Evolutionary conservation across 2,113 vertebrate genomes (phyloP).

Genomic region (Boulengeromyrus knoepffleri): DNA sequence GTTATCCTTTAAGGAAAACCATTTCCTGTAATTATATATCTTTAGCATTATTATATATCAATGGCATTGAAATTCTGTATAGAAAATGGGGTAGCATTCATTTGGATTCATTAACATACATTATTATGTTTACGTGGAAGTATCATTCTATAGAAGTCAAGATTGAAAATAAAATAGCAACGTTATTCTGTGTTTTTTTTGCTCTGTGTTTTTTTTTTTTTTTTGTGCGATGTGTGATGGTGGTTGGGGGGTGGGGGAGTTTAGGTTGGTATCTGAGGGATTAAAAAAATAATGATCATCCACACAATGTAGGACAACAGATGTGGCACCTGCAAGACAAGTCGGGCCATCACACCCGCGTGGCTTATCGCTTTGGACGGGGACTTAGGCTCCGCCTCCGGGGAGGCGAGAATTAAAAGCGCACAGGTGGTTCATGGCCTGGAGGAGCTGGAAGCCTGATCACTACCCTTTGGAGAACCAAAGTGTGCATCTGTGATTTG

Average conservation of each 20-base stretch:
- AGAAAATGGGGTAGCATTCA: not conserved
- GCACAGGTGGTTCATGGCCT: conserved; percentile 12
- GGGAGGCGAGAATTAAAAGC: conserved; percentile 24
- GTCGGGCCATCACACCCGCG: not conserved
- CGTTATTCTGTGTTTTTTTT: not conserved
- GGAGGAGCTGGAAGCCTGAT: not conserved
- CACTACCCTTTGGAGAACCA: not conserved
- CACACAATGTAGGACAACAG: not conserved
- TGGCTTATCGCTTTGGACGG: not conserved
- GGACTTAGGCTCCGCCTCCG: not conserved
- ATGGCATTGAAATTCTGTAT: not conserved
- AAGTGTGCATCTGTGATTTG: not conserved
- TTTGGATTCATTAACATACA: not conserved
- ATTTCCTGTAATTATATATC: not conserved
- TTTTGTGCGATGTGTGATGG: not conserved
- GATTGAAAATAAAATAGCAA: not conserved
- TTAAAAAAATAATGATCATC: not conserved
- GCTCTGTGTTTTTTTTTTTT: not conserved
- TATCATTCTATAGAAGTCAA: not conserved
- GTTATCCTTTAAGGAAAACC: not conserved
- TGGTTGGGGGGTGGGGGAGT: not conserved
- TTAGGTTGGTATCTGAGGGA: not conserved
- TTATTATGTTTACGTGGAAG: not conserved
- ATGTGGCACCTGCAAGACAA: not conserved
- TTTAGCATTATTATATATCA: not conserved